A percentile compares a stretch with the other conserved stretches of the same genome.
Conservation (phyloP, 2,797 vertebrate genomes). For the Crenuchus spilurus region DNA sequence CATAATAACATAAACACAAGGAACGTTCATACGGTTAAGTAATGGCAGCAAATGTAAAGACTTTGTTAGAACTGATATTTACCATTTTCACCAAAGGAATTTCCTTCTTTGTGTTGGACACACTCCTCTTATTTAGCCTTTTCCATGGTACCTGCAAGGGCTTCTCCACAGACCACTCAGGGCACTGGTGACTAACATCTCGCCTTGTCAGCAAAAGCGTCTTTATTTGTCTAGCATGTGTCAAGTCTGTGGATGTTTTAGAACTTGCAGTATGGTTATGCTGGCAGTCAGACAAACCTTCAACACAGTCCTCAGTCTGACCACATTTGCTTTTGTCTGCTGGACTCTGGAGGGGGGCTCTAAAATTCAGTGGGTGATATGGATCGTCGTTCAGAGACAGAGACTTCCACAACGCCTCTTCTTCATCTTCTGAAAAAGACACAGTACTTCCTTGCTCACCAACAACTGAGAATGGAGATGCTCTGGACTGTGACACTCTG, state of each 20-base stretch:
- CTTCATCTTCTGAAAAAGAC: conserved; percentile 67
- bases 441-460: conserved; percentile 57
- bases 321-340: neutral
- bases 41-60: too few relatives aligned
- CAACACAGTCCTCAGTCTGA: neutral
- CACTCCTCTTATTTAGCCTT: conserved; percentile 38
- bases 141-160: conserved; percentile 68
- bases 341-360: conserved; percentile 66
- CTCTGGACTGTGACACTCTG: conserved; percentile 32
- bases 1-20: neutral
- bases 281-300: neutral
- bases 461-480: conserved; percentile 33
- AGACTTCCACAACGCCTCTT: conserved; percentile 75
- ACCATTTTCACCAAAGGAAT: conserved; percentile 69
- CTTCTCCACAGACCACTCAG: conserved; percentile 44
- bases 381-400: conserved; percentile 71
- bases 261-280: conserved; percentile 1
- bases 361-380: conserved; percentile 79
- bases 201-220: conserved; percentile 54
- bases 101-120: conserved; percentile 16
- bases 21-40: too few relatives aligned
- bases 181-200: conserved; percentile 57
- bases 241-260: conserved; percentile 4
- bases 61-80: conserved; percentile 40
- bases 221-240: conserved; percentile 31